Evolutionary conservation across 2,888 invertebrate species (phyloP).

Genomic region (Melinopterus prodromus): DNA sequence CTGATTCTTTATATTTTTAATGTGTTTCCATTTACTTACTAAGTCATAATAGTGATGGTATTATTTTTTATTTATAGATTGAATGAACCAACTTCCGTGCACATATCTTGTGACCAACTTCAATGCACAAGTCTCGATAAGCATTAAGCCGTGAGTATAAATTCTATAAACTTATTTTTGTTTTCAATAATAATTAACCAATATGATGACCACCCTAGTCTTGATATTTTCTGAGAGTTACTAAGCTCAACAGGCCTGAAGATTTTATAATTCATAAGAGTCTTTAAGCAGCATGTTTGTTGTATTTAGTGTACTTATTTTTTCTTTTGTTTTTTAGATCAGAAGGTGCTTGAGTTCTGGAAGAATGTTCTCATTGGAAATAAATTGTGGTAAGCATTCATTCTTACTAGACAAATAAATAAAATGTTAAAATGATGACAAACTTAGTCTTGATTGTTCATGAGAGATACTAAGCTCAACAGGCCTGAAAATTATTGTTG

Average conservation of each 20-base stretch:
- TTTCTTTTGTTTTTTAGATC: neutral
- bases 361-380: neutral
- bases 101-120: no score
- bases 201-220: conserved; percentile 39
- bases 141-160: neutral
- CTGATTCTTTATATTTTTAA: conserved; percentile 11
- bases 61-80: no score
- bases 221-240: conserved; percentile 37
- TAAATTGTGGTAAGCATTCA: neutral
- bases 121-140: no score
- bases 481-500: conserved; percentile 39
- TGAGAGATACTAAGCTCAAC: conserved; percentile 44
- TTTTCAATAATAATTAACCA: neutral
- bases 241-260: conserved; percentile 46
- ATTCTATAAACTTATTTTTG: neutral
- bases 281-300: no score
- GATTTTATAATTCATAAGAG: neutral
- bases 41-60: no score
- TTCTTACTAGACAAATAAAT: conserved; percentile 6
- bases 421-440: conserved; percentile 37
- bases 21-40: no score
- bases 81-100: no score
- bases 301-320: no score
- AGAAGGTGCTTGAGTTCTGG: neutral
- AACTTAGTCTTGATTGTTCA: conserved; percentile 32